Percentiles rank a stretch among this genome's conserved stretches.
Conservation (phyloP, 2,797 vertebrate genomes). For the Sylvilagus floridanus region DNA sequence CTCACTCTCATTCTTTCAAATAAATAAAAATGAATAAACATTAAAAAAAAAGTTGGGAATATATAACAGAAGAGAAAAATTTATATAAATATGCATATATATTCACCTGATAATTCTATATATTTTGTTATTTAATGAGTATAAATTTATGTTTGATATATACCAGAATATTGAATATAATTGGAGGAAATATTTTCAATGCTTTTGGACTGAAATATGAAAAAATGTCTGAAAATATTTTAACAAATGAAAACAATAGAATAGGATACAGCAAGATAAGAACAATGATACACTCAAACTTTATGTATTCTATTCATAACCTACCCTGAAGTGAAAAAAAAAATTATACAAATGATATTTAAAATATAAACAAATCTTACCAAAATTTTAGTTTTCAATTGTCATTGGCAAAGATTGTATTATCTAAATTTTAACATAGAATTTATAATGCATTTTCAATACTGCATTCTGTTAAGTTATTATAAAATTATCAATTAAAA, state of each 20-base stretch:
- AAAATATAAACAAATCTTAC: not conserved
- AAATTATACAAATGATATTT: not conserved
- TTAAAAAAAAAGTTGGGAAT: not conserved
- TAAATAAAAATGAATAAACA: too few relatives aligned
- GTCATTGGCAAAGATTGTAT: not conserved
- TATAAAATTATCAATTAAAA: not conserved
- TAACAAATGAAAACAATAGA: not conserved
- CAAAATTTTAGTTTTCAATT: not conserved
- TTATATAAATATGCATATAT: not conserved
- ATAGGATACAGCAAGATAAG: not conserved
- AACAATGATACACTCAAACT: not conserved
- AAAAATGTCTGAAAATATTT: not conserved
- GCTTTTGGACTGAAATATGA: not conserved
- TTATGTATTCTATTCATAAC: not conserved
- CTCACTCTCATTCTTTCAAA: too few relatives aligned
- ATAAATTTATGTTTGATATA: not conserved
- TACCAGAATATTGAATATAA: not conserved
- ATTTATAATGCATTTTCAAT: not conserved
- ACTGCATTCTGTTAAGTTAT: not conserved
- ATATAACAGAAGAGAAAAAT: not conserved
- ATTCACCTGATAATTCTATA: not conserved
- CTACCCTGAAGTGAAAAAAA: not conserved
- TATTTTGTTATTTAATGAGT: not conserved
- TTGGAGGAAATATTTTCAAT: not conserved
- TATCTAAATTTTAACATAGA: slow-evolving; percentile 4